Evolutionary conservation across 2,113 vertebrate genomes (phyloP).

Genomic region (Tragelaphus strepsiceros): DNA sequence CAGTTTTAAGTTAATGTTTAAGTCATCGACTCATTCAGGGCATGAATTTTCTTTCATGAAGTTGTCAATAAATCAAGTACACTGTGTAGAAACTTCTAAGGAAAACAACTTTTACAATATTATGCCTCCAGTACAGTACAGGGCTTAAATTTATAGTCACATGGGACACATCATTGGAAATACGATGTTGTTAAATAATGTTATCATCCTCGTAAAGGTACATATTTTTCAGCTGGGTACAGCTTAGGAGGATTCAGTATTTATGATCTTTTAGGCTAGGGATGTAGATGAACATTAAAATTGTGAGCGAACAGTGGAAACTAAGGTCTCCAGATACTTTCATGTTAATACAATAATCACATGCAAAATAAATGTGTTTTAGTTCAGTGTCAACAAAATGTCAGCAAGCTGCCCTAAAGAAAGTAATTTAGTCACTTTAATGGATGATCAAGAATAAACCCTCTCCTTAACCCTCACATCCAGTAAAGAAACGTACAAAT

Average conservation of each 20-base stretch:
- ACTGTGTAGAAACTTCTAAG: slow-evolving; percentile 50
- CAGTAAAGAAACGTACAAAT: slow-evolving; percentile 24
- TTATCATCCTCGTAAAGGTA: slow-evolving; percentile 59
- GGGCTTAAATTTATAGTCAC: slow-evolving; percentile 66
- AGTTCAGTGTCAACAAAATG: slow-evolving; percentile 61
- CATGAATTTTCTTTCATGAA: not conserved
- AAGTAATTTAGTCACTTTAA: slow-evolving; percentile 60
- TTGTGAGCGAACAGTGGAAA: slow-evolving; percentile 62
- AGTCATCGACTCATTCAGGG: not conserved
- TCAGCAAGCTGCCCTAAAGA: not conserved
- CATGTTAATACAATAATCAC: slow-evolving; percentile 51
- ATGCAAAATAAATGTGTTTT: slow-evolving; percentile 58
- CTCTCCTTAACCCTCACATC: not conserved
- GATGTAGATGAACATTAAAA: slow-evolving; percentile 65
- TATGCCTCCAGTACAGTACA: not conserved
- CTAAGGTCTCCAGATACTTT: slow-evolving; percentile 47
- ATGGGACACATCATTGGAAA: slow-evolving; percentile 59
- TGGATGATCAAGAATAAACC: slow-evolving; percentile 48
- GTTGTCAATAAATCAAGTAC: slow-evolving; percentile 52
- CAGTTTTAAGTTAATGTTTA: slow-evolving; percentile 26
- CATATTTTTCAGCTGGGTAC: slow-evolving; percentile 65
- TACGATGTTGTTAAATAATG: slow-evolving; percentile 69
- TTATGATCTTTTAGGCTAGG: slow-evolving; percentile 70
- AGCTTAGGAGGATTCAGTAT: slow-evolving; percentile 70
- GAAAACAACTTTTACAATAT: slow-evolving; percentile 51